These are phyloP conservation scores for Saccostrea echinata DNA, from an alignment of 1,140 invertebrate genomes.

Conservation along the genomic window DNA sequence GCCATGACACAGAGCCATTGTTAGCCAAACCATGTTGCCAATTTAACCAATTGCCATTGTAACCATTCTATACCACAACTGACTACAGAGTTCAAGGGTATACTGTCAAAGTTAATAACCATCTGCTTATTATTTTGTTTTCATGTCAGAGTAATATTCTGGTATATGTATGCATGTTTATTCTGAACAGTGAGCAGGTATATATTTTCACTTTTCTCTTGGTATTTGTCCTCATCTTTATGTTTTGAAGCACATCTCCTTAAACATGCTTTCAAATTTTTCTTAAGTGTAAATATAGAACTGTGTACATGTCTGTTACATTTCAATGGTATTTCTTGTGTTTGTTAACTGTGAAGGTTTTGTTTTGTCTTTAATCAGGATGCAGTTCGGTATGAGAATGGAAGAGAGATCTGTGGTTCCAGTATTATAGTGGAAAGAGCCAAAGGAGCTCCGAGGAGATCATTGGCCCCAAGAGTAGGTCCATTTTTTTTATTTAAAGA, in stretches of 20 bases:
- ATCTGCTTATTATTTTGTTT: constrained; percentile 20
- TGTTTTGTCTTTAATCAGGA: constrained; percentile 72
- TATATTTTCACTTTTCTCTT: not conserved
- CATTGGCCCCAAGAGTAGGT: constrained; percentile 57
- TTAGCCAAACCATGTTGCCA: constrained; percentile 38
- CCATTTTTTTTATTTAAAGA: not conserved
- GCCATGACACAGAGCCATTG: constrained; percentile 7
- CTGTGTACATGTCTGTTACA: not conserved
- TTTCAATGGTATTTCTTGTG: not conserved
- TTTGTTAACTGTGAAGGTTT: not conserved
- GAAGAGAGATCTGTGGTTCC: constrained; percentile 79
- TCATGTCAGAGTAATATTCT: constrained; percentile 1
- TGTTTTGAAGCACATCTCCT: not conserved
- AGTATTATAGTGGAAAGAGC: constrained; percentile 82
- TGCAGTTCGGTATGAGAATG: constrained; percentile 81
- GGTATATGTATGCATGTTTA: not conserved
- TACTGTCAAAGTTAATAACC: constrained; percentile 14
- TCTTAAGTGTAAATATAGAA: not conserved
- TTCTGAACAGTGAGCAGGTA: not conserved
- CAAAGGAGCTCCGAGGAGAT: constrained; percentile 76
- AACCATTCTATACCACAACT: constrained; percentile 30
- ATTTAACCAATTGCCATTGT: constrained; percentile 39
- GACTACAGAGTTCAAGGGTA: constrained; percentile 32
- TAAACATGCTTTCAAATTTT: not conserved
- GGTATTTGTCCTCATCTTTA: not conserved